Evolutionary conservation across 2,888 invertebrate species (phyloP).

Genomic region (Parelbella ahira): DNA sequence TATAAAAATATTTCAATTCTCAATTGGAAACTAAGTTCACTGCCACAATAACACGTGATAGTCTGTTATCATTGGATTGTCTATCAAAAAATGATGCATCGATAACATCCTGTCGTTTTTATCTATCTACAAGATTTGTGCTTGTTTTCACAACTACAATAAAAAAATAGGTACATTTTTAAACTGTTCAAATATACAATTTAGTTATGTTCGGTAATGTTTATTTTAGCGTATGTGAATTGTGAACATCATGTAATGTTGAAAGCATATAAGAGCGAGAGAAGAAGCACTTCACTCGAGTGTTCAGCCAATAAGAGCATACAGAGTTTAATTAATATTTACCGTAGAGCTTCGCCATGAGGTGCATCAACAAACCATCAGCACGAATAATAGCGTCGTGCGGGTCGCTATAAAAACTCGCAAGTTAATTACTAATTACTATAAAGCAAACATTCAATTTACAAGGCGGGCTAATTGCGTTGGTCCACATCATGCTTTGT

Average conservation of each 20-base stretch:
- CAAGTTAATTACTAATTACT: constrained; percentile 78
- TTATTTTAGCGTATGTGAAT: too few relatives aligned
- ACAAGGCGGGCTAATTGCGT: constrained; percentile 78
- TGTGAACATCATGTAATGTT: too few relatives aligned
- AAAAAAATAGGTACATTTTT: too few relatives aligned
- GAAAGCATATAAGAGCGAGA: constrained; percentile 1
- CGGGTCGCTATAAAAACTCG: constrained; percentile 60
- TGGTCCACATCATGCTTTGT: constrained; percentile 67
- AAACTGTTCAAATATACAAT: too few relatives aligned
- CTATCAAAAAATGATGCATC: constrained; percentile 1
- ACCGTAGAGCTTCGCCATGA: constrained; percentile 53
- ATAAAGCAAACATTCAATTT: constrained; percentile 81
- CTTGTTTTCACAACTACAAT: too few relatives aligned
- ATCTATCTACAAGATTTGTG: too few relatives aligned
- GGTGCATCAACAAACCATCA: constrained; percentile 56
- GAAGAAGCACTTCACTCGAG: background rate
- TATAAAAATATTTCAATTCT: too few relatives aligned
- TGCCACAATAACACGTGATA: background rate
- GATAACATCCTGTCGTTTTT: constrained; percentile 4
- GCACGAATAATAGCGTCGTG: constrained; percentile 60
- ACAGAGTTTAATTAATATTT: constrained; percentile 53
- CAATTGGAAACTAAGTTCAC: background rate
- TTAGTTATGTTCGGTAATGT: too few relatives aligned
- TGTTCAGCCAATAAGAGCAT: constrained; percentile 31
- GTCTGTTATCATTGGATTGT: constrained; percentile 1